These are phyloP conservation scores for Muntiacus reevesi DNA, from an alignment of 2,113 vertebrate genomes.

Conservation along the genomic window DNA sequence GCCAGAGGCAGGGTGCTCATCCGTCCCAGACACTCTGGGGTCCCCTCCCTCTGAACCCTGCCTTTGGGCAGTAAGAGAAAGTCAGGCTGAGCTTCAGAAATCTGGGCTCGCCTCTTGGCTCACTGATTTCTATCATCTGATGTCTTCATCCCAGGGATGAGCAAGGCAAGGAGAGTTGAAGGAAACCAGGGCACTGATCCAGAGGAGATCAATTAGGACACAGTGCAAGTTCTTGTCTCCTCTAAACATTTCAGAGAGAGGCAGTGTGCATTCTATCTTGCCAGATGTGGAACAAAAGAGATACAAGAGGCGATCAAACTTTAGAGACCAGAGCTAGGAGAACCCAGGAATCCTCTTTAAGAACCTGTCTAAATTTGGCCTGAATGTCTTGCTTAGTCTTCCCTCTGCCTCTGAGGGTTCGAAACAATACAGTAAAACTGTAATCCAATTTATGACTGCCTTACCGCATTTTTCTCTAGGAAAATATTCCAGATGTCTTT, in stretches of 20 bases:
- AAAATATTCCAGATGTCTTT: conserved; percentile 93
- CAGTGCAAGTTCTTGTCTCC: background rate
- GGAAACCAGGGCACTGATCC: background rate
- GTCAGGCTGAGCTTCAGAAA: background rate
- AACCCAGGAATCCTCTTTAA: background rate
- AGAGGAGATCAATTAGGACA: background rate
- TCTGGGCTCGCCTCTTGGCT: background rate
- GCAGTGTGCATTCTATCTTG: background rate
- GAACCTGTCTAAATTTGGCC: background rate
- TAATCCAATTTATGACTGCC: conserved; percentile 40
- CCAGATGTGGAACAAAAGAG: background rate
- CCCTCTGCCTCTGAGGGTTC: background rate
- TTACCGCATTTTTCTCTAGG: conserved; percentile 90
- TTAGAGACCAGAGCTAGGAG: background rate
- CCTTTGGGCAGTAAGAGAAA: background rate
- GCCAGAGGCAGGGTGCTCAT: background rate
- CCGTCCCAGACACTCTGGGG: background rate
- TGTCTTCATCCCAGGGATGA: background rate
- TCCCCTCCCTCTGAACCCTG: background rate
- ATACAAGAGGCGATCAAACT: background rate
- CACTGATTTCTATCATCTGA: background rate
- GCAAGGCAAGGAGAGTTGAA: background rate
- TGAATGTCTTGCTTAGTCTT: background rate
- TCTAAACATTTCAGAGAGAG: background rate
- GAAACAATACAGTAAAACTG: background rate